Percentiles rank a stretch among this genome's conserved stretches.
phyloP scores from a whole-genome alignment of 2,888 invertebrate species.

The Mycalesis mineus region DNA sequence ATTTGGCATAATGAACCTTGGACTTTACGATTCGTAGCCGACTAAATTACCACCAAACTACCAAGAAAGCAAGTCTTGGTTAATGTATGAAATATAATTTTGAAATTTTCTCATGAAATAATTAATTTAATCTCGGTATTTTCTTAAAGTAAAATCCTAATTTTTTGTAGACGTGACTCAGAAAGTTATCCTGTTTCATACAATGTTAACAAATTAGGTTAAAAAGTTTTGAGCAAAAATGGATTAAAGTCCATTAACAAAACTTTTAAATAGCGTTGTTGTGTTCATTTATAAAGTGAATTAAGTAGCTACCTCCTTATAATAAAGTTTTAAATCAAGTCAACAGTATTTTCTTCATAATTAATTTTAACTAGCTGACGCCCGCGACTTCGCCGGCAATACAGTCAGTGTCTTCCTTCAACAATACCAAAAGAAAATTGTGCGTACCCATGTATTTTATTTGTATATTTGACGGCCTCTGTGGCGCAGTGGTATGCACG shows the following conservation, averaged over 20 bases:
- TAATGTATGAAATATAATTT: no score
- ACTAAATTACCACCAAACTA: no score
- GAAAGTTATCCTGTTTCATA: not conserved
- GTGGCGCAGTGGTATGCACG: no score
- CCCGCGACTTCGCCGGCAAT: no score
- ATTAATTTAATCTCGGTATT: not conserved
- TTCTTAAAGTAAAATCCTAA: not conserved
- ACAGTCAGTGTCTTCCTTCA: no score
- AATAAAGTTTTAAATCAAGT: not conserved
- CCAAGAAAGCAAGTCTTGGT: no score
- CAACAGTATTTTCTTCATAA: not conserved
- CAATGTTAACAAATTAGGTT: conserved; percentile 10
- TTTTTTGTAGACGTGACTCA: not conserved
- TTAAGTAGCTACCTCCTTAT: not conserved
- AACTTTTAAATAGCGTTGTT: conserved; percentile 8
- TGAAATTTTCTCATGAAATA: not conserved
- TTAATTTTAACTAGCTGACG: no score
- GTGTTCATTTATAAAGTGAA: not conserved
- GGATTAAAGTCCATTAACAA: conserved; percentile 7
- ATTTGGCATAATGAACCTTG: no score
- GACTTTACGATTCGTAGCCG: no score
- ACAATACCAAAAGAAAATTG: no score
- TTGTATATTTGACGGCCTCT: no score
- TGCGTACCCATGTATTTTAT: no score
- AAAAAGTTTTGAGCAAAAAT: not conserved